Conservation (phyloP, 2,888 invertebrate genomes). For the Apoderus coryli region DNA sequence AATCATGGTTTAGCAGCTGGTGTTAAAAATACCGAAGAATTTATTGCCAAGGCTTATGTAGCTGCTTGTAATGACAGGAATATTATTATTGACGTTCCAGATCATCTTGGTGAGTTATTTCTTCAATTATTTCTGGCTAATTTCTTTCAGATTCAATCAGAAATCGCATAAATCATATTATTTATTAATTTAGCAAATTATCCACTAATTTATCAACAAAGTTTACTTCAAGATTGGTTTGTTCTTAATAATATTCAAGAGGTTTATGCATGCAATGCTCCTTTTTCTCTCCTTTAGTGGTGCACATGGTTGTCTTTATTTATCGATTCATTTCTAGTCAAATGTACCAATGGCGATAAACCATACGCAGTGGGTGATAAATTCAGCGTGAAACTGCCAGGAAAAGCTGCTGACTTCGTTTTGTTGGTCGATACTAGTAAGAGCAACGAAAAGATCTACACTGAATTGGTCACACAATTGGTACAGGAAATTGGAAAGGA, state of each 20-base stretch:
- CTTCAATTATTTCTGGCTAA: too few relatives aligned
- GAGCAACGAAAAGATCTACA: conserved; percentile 48
- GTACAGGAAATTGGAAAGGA: conserved; percentile 43
- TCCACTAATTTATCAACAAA: too few relatives aligned
- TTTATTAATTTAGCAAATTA: too few relatives aligned
- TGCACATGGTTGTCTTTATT: too few relatives aligned
- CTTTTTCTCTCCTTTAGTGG: too few relatives aligned
- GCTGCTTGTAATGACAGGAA: conserved; percentile 44
- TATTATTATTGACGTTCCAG: conserved; percentile 47
- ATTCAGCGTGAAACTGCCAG: conserved; percentile 51
- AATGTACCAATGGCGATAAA: conserved; percentile 34
- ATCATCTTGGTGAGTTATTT: conserved; percentile 39
- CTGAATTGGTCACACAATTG: conserved; percentile 45
- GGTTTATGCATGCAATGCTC: too few relatives aligned
- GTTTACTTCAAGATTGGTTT: too few relatives aligned
- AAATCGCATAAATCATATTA: too few relatives aligned
- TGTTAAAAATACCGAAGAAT: conserved; percentile 44
- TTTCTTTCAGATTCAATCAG: too few relatives aligned
- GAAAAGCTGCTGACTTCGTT: conserved; percentile 66
- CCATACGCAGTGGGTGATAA: conserved; percentile 41
- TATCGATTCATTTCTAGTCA: conserved; percentile 28
- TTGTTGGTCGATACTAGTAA: conserved; percentile 56
- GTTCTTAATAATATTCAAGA: too few relatives aligned
- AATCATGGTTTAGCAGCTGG: conserved; percentile 45
- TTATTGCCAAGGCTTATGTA: conserved; percentile 54